Percentiles rank a stretch among this genome's conserved stretches.
These are phyloP conservation scores for Columbina picui DNA, from an alignment of 2,113 vertebrate species.

Conservation along the genomic window DNA sequence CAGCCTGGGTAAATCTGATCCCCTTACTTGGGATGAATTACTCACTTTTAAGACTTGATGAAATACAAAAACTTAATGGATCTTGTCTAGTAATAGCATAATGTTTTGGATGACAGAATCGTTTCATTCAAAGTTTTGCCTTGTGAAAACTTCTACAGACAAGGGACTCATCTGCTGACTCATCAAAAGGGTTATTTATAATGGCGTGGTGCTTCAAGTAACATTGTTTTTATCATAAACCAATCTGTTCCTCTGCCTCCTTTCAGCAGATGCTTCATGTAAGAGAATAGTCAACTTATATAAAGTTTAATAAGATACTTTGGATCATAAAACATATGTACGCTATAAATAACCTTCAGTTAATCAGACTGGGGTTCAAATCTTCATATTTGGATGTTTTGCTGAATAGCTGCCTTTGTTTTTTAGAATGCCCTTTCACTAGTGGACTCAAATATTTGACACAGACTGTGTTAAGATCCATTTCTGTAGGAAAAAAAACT, in stretches of 20 bases:
- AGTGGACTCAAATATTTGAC: neutral
- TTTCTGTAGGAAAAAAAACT: neutral
- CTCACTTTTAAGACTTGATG: neutral
- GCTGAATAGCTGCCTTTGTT: neutral
- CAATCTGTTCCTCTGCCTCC: conserved; percentile 25
- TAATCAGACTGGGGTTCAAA: neutral
- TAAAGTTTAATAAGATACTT: neutral
- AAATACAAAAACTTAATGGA: neutral
- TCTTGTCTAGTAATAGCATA: fast-evolving
- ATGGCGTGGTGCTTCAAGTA: neutral
- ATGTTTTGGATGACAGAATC: neutral
- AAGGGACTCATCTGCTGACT: neutral
- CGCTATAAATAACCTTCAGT: neutral
- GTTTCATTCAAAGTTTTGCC: neutral
- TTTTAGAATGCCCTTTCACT: neutral
- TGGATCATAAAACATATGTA: neutral
- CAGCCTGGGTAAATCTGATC: neutral
- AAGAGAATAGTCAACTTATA: neutral
- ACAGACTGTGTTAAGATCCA: neutral
- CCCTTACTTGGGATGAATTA: neutral
- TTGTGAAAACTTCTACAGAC: neutral
- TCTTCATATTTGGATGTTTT: neutral
- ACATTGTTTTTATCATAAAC: neutral
- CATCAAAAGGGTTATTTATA: conserved; percentile 9
- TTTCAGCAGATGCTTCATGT: neutral